Conservation (phyloP, 2,797 vertebrate genomes). For the Hypotaenidia philippensis region DNA sequence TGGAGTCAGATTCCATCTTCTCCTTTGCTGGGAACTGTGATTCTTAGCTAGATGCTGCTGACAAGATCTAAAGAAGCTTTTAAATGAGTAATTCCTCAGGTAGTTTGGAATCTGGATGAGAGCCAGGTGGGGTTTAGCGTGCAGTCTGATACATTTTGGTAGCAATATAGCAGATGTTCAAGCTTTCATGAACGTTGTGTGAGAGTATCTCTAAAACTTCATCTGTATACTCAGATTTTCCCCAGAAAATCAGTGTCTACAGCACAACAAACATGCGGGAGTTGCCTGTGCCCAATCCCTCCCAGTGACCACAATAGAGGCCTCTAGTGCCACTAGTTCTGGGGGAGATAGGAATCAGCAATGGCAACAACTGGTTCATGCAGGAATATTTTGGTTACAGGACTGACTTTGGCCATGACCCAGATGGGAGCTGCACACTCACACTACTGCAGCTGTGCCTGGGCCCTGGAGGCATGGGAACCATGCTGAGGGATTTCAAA, state of each 20-base stretch:
- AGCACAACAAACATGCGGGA: background rate
- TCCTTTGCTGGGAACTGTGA: background rate
- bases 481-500: background rate
- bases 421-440: background rate
- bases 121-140: slow-evolving; percentile 20
- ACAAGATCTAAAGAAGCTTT: slow-evolving; percentile 46
- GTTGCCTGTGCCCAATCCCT: background rate
- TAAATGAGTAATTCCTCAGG: slow-evolving; percentile 17
- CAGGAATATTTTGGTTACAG: background rate
- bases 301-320: rapidly evolving
- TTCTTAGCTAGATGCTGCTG: background rate
- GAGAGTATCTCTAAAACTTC: background rate
- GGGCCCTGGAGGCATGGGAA: background rate
- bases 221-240: background rate
- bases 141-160: background rate
- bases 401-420: background rate
- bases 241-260: background rate
- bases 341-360: background rate
- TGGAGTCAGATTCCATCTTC: background rate
- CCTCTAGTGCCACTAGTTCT: too few species aligned
- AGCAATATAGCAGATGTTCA: background rate
- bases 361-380: background rate
- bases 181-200: background rate
- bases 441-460: background rate
- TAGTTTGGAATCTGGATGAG: slow-evolving; percentile 23